Evolutionary conservation across 1,140 invertebrate genomes (phyloP), one percentile per base, ranked within the genome.

Genomic region (Dreissena polymorpha): DNA sequence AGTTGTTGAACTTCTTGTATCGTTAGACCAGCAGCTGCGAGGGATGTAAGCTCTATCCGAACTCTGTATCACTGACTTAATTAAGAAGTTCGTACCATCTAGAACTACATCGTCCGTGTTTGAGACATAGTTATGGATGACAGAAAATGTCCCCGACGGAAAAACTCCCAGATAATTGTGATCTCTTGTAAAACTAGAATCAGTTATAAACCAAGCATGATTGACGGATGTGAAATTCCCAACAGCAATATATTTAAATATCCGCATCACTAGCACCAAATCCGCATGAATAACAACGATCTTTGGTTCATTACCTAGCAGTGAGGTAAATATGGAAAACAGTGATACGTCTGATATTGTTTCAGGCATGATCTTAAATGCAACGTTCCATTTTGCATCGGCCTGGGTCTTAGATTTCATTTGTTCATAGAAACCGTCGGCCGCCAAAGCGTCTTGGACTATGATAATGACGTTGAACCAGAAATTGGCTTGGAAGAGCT

Each of bases 161-260:
- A 85, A 90, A 57, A 79, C 50, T 13, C 70, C 65, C 29, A 91
- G 50, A 12, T 88, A 27, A 55, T 85, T 67, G 65, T 86, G 74
- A 57, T 88, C 86, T 16, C 85, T 67, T 21, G 89, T 88, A 78
- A 88, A 90, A 50, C 86, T 88, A 72, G 88, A 86, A 63, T 89
- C 89, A n/a, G 90, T 91, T 67, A 90, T 83, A 77, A 90, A 90
- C 90, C 90, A 91, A 27, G 89, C 88, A 72, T 87, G 86, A 73
- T 85, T 87, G 16, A 85, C 49, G 55, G 83, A 73, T n/a, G 51
- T 75, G 53, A 85, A 68, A 65, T 87, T 77, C 3, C 82, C 84
- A 14, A 64, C 79, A 50, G 76, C 63, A 21, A 85, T 77, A 23
- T 72, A 64, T n/a, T 79, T 29, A 65, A 91, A 90, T 68, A 91